phyloP scores from a whole-genome alignment of 2,113 vertebrate genomes.

The Pandion haliaetus region DNA sequence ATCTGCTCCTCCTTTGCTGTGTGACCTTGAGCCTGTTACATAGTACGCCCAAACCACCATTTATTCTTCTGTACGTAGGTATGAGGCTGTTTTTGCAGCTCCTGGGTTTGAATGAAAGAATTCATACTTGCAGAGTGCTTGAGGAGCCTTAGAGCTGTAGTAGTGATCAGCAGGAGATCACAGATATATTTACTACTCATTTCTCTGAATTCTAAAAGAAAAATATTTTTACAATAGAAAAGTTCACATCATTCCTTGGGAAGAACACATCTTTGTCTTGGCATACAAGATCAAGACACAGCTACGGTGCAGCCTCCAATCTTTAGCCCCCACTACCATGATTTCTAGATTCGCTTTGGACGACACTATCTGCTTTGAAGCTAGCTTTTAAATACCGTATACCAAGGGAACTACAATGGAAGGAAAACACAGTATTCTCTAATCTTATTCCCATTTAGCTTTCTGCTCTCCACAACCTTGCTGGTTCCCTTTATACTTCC shows the following conservation, averaged over 20 bases:
- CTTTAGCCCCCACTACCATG: background rate
- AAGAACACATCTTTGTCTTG: background rate
- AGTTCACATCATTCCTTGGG: background rate
- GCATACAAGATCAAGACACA: background rate
- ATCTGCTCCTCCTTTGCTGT: background rate
- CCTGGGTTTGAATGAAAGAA: background rate
- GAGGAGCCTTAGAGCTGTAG: background rate
- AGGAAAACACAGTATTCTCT: background rate
- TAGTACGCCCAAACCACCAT: background rate
- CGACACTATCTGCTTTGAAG: background rate
- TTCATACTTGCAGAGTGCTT: background rate
- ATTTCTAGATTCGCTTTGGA: background rate
- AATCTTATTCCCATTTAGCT: background rate
- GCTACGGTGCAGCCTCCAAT: background rate
- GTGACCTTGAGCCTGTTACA: slow-evolving; percentile 17
- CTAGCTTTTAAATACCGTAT: background rate
- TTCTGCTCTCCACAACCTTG: background rate
- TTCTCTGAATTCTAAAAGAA: background rate
- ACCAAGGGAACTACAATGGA: background rate
- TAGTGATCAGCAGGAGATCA: background rate
- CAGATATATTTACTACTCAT: background rate
- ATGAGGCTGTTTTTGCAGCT: background rate
- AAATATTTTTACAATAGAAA: background rate
- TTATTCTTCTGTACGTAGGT: background rate
- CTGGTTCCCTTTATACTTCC: background rate